These are phyloP conservation scores for Oxyura jamaicensis DNA, from an alignment of 2,113 vertebrate species.

Conservation along the genomic window DNA sequence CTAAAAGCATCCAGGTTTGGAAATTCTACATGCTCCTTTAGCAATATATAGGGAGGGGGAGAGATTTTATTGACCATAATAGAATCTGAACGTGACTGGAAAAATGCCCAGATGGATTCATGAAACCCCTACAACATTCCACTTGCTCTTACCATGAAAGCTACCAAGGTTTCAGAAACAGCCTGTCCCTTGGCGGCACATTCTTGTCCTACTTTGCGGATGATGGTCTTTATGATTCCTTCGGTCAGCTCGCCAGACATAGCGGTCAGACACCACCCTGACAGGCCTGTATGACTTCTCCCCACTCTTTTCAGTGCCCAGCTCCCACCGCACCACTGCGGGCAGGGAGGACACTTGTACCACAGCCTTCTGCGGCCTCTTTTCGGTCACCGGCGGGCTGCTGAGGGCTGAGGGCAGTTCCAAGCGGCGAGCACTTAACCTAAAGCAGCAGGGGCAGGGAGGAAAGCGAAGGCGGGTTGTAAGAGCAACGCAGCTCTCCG, in stretches of 20 bases:
- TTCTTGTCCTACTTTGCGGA: conserved; percentile 78
- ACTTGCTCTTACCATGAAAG: conserved; percentile 84
- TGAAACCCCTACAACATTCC: not conserved
- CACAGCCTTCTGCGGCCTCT: too few species aligned
- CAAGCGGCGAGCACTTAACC: not conserved
- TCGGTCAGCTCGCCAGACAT: conserved; percentile 79
- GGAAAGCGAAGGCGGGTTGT: not conserved
- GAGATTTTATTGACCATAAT: not conserved
- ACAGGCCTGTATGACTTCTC: not conserved
- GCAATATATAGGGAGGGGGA: too few species aligned
- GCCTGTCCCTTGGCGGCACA: conserved; percentile 77
- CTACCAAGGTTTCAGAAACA: conserved; percentile 82
- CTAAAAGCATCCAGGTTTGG: not conserved
- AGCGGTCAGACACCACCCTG: not conserved
- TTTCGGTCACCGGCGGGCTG: not conserved
- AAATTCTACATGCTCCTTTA: not conserved
- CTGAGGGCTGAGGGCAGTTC: not conserved
- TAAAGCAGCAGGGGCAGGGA: not conserved
- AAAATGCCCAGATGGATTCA: not conserved
- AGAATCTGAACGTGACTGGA: not conserved
- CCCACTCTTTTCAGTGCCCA: not conserved
- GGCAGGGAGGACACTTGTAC: too few species aligned
- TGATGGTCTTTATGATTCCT: conserved; percentile 81
- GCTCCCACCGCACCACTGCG: too few species aligned
- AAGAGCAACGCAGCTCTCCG: not conserved